phyloP scores from a whole-genome alignment of 2,797 vertebrate species.

The Sternarchorhynchus goeldii region DNA sequence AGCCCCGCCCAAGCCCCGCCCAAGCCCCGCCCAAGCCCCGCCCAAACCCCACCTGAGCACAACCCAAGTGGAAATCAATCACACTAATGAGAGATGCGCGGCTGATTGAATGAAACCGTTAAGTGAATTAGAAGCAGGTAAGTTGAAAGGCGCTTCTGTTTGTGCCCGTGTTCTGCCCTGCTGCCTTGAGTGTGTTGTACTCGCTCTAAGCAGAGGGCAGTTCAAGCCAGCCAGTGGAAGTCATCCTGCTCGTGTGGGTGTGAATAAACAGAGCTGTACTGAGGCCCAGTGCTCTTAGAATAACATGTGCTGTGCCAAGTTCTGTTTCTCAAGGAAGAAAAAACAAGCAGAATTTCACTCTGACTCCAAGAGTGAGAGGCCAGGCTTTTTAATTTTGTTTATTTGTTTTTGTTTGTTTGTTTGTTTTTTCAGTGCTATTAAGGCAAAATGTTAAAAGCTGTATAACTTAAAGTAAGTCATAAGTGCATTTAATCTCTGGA shows the following conservation, averaged over 20 bases:
- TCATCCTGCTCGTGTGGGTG: slow-evolving; percentile 23
- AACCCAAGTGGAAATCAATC: background rate
- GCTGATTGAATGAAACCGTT: background rate
- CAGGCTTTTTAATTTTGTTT: background rate
- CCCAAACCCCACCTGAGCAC: too few species aligned
- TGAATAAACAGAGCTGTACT: slow-evolving; percentile 8
- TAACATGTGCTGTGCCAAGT: slow-evolving; percentile 7
- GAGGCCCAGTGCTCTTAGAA: slow-evolving; percentile 11
- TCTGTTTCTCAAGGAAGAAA: slow-evolving; percentile 21
- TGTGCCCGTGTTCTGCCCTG: background rate
- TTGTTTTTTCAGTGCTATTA: background rate
- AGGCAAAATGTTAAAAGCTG: background rate
- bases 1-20: background rate
- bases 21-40: too few species aligned
- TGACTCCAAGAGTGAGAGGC: background rate
- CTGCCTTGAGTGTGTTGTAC: background rate
- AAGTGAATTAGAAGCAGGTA: background rate
- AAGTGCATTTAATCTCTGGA: too few species aligned
- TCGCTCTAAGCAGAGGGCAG: background rate
- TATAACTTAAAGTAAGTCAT: background rate
- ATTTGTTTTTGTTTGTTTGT: too few species aligned
- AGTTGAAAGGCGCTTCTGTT: background rate
- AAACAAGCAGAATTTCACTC: slow-evolving; percentile 19
- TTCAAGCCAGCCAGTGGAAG: background rate
- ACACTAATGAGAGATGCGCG: too few species aligned